Conservation (phyloP, 1,140 invertebrate species). For the Eumaeus atala region DNA sequence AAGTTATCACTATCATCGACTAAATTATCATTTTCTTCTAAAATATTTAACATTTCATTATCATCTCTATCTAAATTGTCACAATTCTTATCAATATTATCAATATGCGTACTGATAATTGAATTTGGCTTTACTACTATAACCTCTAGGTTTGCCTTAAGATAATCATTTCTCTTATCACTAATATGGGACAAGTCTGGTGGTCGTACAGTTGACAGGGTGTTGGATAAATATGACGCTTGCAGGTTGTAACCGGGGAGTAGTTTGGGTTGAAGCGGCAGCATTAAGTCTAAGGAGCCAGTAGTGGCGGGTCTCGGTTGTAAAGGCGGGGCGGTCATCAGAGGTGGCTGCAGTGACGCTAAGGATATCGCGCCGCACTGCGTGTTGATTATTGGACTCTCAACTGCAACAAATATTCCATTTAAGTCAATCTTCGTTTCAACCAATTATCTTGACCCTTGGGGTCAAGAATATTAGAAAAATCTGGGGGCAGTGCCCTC, state of each 20-base stretch:
- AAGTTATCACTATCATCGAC: constrained; percentile 11
- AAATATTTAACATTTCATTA: constrained; percentile 33
- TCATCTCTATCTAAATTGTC: constrained; percentile 42
- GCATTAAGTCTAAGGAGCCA: constrained; percentile 77
- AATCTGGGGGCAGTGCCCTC: too few relatives aligned
- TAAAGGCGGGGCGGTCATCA: constrained; percentile 72
- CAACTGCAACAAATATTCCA: constrained; percentile 51
- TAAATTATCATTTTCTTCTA: constrained; percentile 36
- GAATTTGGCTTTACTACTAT: constrained; percentile 56
- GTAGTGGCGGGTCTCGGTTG: constrained; percentile 80
- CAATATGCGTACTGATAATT: constrained; percentile 31
- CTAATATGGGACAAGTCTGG: constrained; percentile 43
- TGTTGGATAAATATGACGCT: constrained; percentile 59
- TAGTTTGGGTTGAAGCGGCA: constrained; percentile 79
- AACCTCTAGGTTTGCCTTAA: constrained; percentile 50
- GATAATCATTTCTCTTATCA: constrained; percentile 36
- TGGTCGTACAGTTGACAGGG: constrained; percentile 63
- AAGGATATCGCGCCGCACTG: constrained; percentile 65
- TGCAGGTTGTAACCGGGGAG: constrained; percentile 71
- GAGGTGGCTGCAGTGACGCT: constrained; percentile 65
- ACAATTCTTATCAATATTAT: constrained; percentile 32
- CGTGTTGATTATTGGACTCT: constrained; percentile 65
- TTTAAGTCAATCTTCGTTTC: too few relatives aligned
- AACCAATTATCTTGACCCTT: too few relatives aligned
- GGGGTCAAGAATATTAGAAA: too few relatives aligned